These are phyloP conservation scores for Galagoides demidoff DNA, from an alignment of 2,797 vertebrate genomes.

Conservation along the genomic window DNA sequence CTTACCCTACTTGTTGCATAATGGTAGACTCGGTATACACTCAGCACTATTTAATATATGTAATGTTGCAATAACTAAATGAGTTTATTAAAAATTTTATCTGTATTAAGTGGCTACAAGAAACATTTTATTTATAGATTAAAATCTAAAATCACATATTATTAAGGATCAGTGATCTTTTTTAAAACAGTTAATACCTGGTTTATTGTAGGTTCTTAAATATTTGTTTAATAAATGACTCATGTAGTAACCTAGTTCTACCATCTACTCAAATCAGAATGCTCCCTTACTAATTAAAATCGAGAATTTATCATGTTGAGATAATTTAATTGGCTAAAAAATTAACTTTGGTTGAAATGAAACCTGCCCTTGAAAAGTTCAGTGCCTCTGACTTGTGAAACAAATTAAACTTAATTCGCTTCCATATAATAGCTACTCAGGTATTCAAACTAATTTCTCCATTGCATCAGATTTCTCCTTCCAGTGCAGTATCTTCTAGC, in stretches of 20 bases:
- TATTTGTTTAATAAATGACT: neutral
- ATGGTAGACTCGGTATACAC: neutral
- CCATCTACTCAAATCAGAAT: neutral
- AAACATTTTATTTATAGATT: constrained; percentile 28
- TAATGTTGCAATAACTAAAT: neutral
- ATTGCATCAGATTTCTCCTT: neutral
- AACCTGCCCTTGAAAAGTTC: constrained; percentile 30
- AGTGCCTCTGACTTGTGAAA: neutral
- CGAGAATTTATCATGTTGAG: neutral
- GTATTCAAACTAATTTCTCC: neutral
- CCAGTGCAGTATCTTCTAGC: neutral
- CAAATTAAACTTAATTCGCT: constrained; percentile 10
- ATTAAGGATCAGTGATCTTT: neutral
- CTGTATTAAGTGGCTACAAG: neutral
- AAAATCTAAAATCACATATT: constrained; percentile 4
- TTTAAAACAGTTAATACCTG: neutral
- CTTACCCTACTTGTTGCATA: neutral
- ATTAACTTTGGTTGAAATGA: constrained; percentile 19
- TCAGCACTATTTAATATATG: neutral
- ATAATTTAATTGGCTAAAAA: constrained; percentile 11
- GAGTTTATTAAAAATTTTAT: neutral
- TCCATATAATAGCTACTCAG: neutral
- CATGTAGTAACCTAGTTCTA: neutral
- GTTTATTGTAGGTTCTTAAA: neutral
- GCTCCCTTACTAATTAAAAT: neutral